Base-by-base conservation (phyloP, 2,113 vertebrate species). In the Engystomops pustulosus region DNA sequence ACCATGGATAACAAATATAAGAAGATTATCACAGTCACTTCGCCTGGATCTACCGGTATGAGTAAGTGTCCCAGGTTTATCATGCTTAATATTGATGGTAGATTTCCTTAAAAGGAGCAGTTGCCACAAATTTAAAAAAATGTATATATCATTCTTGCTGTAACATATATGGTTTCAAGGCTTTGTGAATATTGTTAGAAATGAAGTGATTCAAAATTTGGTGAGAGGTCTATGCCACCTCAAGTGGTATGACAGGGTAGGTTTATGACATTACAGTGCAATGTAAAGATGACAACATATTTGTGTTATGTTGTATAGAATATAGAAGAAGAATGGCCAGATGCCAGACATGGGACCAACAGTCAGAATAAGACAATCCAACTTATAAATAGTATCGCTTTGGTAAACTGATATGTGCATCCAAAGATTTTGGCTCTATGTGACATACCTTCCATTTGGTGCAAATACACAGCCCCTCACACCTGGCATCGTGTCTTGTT, bases 401-500 rank as follows among this genome's bases (percentile, higher is more conserved):
- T 69, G 53, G 45, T 75, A 84, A 84, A 77, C 27, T 84, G 72
- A 84, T 84, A 47, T 53, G 32, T 5, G 3, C 11, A 34, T 23
- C 45, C 30, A 15, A 25, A 25, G 45, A 76, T 77, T 77, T 76
- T 69, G 72, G 72, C 72, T 77, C 20, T 25, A 47, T 25, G 11
- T 36, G 55, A 45, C 82, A 84, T 84, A 78, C 55, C 72, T 84
- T 77, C 45, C 60, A 77, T 69, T 20, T 68, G 30, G 30, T 67
- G 30, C n/a, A 78, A 78, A 65, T 30, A 44, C 17, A 34, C 12
- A 18, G 70, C 18, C 44, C 3, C 71, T 23, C n/a, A 76, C 82
- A 84, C 82, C 82, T 84, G 82, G 82, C 74, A 32, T 53, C 44
- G 12, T 20, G n/a, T 18, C 45, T 77, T n/a, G 65, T 83, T 75